Evolutionary conservation across 2,797 vertebrate genomes (phyloP), one percentile per base, ranked within the genome.

Genomic region (Macrochelys suwanniensis): DNA sequence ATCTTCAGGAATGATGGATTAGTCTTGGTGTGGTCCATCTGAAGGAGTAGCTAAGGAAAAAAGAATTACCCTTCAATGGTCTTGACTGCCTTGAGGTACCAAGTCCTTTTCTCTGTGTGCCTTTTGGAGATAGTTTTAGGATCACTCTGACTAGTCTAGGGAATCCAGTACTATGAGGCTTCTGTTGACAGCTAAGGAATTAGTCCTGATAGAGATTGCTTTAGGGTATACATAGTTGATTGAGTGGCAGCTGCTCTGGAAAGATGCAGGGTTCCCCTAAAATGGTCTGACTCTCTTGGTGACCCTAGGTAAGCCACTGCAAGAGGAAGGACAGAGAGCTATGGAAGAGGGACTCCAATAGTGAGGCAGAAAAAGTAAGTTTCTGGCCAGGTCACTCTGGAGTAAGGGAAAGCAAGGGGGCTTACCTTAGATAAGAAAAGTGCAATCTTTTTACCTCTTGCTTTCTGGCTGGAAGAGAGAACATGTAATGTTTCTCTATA

Each of bases 321-420:
- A 45, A 65, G 31, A 65, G 33, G 68, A 42, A 74, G 2, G 5
- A n/a, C n/a, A 71, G 59, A 68, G n/a, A 45, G 19, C 37, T 42
- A 74, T 33, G 31, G 59, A 65, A 65, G 59, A 10, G 28, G 57
- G 28, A 59, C 57, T 31, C 11, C 57, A 59, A 11, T 65, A 42
- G 37, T 37, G 21, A 74, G 12, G 11, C 25, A 42, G 21, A 37
- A 45, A 74, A 74, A 74, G n/a, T 25, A 42, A 25, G 17, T 23
- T 42, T 74, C 68, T 74, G 0, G n/a, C 19, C 26, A 88, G 50
- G 50, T 16, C 31, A 50, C 77, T 86, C n/a, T 33, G 51, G 15
- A 80, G 21, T 74, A 93, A 91, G 81, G 1, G 17, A 83, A 95
- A 92, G 53, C 19, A 80, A 94, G 82, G 49, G 61, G 16, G 33